Evolutionary conservation across 2,888 invertebrate species (phyloP).

Genomic region (Pteria penguin): DNA sequence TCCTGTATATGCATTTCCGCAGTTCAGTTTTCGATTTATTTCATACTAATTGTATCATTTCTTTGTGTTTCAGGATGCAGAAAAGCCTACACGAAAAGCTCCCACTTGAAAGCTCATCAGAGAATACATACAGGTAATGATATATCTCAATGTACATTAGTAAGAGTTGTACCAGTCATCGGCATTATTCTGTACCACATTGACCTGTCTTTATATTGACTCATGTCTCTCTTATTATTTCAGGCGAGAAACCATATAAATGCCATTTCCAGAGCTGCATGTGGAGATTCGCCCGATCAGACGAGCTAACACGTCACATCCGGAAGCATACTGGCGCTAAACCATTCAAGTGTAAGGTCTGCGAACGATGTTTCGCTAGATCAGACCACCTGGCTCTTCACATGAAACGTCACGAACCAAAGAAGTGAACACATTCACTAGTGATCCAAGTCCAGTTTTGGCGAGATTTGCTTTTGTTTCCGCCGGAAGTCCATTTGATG

Average conservation of each 20-base stretch:
- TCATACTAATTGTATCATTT: constrained; percentile 31
- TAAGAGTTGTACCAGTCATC: no score
- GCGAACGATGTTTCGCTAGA: constrained; percentile 83
- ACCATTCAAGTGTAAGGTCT: constrained; percentile 83
- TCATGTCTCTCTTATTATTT: constrained; percentile 27
- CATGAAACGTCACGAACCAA: constrained; percentile 88
- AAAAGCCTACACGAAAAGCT: constrained; percentile 98
- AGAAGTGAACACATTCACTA: constrained; percentile 78
- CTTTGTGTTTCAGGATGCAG: constrained; percentile 88
- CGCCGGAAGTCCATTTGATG: background rate
- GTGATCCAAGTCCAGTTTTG: background rate
- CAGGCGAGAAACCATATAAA: constrained; percentile 83
- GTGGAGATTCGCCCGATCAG: constrained; percentile 83
- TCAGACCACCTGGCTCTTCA: constrained; percentile 84
- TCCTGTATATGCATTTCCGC: no score
- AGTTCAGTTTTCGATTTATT: no score
- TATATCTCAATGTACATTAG: no score
- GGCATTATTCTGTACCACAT: background rate
- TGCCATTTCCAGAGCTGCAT: constrained; percentile 83
- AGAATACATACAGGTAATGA: constrained; percentile 96
- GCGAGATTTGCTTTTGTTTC: background rate
- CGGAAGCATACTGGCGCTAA: constrained; percentile 84
- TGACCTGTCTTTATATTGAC: background rate
- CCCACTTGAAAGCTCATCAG: constrained; percentile 98
- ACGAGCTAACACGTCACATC: constrained; percentile 83